A percentile compares a stretch with the other conserved stretches of the same genome.
phyloP scores from a whole-genome alignment of 2,113 vertebrate species.

The Psilopogon haemacephalus region DNA sequence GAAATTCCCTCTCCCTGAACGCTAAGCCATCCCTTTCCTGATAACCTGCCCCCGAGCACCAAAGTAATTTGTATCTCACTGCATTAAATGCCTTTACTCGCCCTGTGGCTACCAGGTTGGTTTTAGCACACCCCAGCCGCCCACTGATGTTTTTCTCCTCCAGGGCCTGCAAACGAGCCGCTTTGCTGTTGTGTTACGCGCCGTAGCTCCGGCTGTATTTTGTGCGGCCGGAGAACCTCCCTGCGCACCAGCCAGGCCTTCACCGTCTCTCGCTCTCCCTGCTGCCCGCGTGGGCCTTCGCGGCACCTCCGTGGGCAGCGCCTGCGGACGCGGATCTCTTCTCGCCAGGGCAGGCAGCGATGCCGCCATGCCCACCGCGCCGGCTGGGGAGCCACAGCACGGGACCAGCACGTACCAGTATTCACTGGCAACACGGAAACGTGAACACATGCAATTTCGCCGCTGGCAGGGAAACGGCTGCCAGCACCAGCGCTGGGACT shows the following conservation, averaged over 20 bases:
- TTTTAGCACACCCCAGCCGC: conserved; percentile 30
- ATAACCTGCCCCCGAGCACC: neutral
- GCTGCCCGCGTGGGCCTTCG: rapidly evolving
- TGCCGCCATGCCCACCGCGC: neutral
- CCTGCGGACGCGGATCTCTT: neutral
- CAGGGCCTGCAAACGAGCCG: neutral
- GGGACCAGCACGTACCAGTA: neutral
- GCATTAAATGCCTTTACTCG: neutral
- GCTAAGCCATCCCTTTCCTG: neutral
- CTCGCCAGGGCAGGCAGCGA: neutral
- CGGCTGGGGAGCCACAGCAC: neutral
- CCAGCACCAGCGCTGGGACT: neutral
- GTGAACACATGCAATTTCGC: neutral
- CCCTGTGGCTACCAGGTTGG: neutral
- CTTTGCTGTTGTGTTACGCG: neutral
- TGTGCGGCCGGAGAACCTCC: neutral
- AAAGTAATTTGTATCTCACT: neutral
- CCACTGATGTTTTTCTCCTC: neutral
- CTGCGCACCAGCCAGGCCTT: rapidly evolving
- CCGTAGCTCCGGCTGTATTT: neutral
- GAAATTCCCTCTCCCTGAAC: neutral
- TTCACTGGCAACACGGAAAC: neutral
- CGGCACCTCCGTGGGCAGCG: neutral
- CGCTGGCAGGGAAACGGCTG: neutral
- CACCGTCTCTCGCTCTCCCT: neutral